Base-by-base conservation (phyloP, 2,888 invertebrate species). In the Pseudoips prasinana region DNA sequence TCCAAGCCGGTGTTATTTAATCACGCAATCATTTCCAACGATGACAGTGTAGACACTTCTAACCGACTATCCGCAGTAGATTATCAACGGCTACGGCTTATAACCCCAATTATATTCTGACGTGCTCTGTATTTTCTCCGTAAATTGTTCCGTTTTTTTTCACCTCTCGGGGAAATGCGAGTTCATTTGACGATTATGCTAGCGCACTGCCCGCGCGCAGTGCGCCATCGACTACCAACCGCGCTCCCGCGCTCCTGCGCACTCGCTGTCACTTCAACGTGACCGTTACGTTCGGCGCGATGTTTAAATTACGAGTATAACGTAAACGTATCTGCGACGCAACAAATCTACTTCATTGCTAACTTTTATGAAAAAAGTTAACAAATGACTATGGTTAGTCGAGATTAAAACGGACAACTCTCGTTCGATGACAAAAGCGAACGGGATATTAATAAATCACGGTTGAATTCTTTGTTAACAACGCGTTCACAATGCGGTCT, bases 101-200 rank as follows among this genome's bases (percentile, higher is more conserved):
- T 71, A 72, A 68, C 74, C 69, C 64, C 64, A 60, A 78, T 81
- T 72, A 78, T 78, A 76, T 76, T 77, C 76, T 78, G 76, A 67
- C 59, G 68, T 61, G 67, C 63, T 20, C n/a, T 50, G 64, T 56
- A 74, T 85, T 83, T 85, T 83, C 82, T 76, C 75, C 62, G 67
- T 68, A 69, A 75, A 65, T 65, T 61, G 74, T 74, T 78, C 73
- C 67, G 79, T 81, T 82, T 84, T 5, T 6, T 83, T 81, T 80
- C 73, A 75, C 68, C 72, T 75, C 76, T 62, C 50, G 74, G 80
- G 77, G 81, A 83, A 85, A 86, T 77, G 77, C 68, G 63, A 75
- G 73, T 64, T 76, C 78, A 81, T 80, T 83, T 72, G 64, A 74
- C 75, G 67, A 76, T 77, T 72, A 80, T 70, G 68, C 64, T 51